Evolutionary conservation across 2,888 invertebrate genomes (phyloP).

Genomic region (Archips xylosteana): DNA sequence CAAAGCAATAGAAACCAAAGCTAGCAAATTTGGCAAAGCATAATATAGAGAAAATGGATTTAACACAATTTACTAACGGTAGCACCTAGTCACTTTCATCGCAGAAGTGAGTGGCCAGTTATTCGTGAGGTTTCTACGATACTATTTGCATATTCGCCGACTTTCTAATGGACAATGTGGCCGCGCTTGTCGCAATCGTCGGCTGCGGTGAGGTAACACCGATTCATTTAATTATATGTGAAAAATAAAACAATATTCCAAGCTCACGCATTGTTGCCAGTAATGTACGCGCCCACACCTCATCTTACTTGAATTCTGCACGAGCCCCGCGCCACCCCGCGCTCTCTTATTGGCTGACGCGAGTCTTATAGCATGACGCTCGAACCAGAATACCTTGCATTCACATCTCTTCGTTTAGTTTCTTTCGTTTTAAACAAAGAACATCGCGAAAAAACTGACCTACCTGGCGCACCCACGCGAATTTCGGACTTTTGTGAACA

Average conservation of each 20-base stretch:
- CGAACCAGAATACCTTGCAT: slow-evolving; percentile 70
- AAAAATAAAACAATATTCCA: slow-evolving; percentile 69
- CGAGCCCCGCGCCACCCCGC: slow-evolving; percentile 48
- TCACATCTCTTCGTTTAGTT: slow-evolving; percentile 62
- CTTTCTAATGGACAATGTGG: slow-evolving; percentile 85
- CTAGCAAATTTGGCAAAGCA: slow-evolving; percentile 64
- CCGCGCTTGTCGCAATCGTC: slow-evolving; percentile 83
- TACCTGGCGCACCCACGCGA: slow-evolving; percentile 2
- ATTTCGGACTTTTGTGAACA: neutral
- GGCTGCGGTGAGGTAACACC: slow-evolving; percentile 81
- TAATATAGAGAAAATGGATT: slow-evolving; percentile 72
- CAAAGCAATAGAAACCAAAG: neutral
- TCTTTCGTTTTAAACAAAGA: slow-evolving; percentile 61
- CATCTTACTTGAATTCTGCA: slow-evolving; percentile 65
- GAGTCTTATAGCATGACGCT: slow-evolving; percentile 64
- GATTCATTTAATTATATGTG: slow-evolving; percentile 80
- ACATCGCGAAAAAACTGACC: slow-evolving; percentile 49
- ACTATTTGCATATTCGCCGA: slow-evolving; percentile 85
- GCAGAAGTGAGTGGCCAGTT: slow-evolving; percentile 84
- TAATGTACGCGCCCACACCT: slow-evolving; percentile 60
- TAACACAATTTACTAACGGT: slow-evolving; percentile 82
- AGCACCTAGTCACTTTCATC: slow-evolving; percentile 81
- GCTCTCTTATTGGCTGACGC: slow-evolving; percentile 61
- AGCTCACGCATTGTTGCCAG: slow-evolving; percentile 72
- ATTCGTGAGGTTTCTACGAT: slow-evolving; percentile 86